These are phyloP conservation scores for Hassar affinis DNA, from an alignment of 2,113 vertebrate species.

Conservation along the genomic window DNA sequence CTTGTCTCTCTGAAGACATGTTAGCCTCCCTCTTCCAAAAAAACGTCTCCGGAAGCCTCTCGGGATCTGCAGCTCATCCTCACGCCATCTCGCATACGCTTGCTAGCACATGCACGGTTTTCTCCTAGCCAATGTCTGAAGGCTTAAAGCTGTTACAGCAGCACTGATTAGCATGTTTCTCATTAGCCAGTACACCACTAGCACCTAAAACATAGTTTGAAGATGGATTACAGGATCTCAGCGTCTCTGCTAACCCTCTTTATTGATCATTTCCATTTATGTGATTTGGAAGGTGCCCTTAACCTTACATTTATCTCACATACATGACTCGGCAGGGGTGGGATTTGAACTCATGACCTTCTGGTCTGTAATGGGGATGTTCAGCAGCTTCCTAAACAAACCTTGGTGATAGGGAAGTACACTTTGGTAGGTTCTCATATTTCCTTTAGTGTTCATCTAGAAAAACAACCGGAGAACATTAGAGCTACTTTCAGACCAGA, in stretches of 20 bases:
- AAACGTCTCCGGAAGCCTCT: background rate
- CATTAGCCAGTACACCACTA: constrained; percentile 10
- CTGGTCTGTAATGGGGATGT: too few relatives aligned
- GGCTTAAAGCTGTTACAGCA: constrained; percentile 10
- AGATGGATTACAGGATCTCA: background rate
- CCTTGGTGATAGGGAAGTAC: background rate
- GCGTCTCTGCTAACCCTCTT: background rate
- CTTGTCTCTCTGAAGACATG: constrained; percentile 3
- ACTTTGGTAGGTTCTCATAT: background rate
- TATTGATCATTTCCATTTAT: background rate
- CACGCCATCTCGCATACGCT: background rate
- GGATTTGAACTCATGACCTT: too few relatives aligned
- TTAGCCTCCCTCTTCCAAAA: background rate
- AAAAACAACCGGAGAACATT: background rate
- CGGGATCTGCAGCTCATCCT: background rate
- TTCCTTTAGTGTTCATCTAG: background rate
- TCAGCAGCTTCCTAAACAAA: background rate
- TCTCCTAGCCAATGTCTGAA: background rate
- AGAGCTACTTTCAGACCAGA: background rate
- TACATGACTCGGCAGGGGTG: too few relatives aligned
- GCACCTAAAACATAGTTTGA: background rate
- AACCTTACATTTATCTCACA: too few relatives aligned
- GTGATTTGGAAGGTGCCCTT: too few relatives aligned
- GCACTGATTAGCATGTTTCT: constrained; percentile 34
- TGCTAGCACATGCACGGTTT: background rate